A percentile compares a stretch with the other conserved stretches of the same genome.
These are phyloP conservation scores for Oxytorus armatus DNA, from an alignment of 2,888 invertebrate species.

Conservation along the genomic window DNA sequence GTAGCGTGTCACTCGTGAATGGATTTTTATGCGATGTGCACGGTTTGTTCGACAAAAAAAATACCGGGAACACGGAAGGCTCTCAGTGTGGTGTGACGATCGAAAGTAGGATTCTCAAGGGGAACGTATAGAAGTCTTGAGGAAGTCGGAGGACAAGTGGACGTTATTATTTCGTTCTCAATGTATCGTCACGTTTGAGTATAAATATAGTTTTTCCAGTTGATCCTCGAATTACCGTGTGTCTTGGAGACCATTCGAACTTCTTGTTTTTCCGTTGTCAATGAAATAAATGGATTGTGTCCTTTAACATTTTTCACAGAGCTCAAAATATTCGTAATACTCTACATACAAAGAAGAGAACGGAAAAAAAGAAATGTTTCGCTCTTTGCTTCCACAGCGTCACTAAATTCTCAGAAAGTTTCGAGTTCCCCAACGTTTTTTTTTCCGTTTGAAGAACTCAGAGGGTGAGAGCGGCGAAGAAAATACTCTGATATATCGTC, in stretches of 20 bases:
- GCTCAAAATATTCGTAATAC: slow-evolving; percentile 4
- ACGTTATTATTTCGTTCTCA: no score
- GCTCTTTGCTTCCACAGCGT: slow-evolving; percentile 2
- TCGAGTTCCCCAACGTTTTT: background rate
- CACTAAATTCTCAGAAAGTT: slow-evolving; percentile 1
- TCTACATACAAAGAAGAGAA: background rate
- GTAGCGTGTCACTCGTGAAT: no score
- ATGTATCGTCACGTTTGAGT: no score
- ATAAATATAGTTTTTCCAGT: no score
- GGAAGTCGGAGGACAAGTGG: no score
- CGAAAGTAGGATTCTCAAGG: no score
- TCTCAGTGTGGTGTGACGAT: background rate
- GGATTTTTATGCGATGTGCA: no score
- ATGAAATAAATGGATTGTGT: background rate
- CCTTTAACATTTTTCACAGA: background rate
- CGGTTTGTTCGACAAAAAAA: no score
- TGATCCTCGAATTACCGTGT: no score
- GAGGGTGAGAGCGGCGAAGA: background rate
- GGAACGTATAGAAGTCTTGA: no score
- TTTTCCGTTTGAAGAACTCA: slow-evolving; percentile 13
- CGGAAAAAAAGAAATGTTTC: background rate
- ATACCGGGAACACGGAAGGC: background rate
- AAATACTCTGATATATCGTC: background rate
- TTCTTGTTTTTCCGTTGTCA: no score
- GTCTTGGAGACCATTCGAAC: no score